Evolutionary conservation across 2,888 invertebrate genomes (phyloP).

Genomic region (Miltochrista miniata): DNA sequence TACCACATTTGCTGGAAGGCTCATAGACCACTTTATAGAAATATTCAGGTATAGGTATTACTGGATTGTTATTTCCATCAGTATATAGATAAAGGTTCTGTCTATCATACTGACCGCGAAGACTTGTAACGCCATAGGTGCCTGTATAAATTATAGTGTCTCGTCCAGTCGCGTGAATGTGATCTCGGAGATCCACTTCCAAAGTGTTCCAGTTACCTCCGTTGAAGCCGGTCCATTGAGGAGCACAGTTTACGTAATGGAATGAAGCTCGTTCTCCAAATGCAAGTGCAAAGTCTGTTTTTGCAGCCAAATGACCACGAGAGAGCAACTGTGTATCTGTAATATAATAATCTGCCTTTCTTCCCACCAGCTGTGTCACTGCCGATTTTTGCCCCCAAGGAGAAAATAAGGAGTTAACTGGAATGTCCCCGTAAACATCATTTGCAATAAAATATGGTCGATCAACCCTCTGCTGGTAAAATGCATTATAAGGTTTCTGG

Average conservation of each 20-base stretch:
- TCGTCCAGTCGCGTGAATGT: constrained; percentile 56
- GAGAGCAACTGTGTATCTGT: constrained; percentile 69
- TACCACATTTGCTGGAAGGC: constrained; percentile 66
- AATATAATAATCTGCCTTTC: constrained; percentile 63
- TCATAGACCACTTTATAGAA: constrained; percentile 84
- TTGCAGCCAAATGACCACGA: constrained; percentile 86
- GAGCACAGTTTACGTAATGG: constrained; percentile 86
- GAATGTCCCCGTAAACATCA: constrained; percentile 48
- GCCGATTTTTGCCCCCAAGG: constrained; percentile 58
- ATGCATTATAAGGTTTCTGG: constrained; percentile 69
- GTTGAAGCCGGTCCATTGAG: constrained; percentile 87
- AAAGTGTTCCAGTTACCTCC: constrained; percentile 84
- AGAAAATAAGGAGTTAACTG: constrained; percentile 60
- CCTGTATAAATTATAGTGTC: constrained; percentile 84
- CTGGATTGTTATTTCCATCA: constrained; percentile 65
- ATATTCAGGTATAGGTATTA: constrained; percentile 73
- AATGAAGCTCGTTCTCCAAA: constrained; percentile 85
- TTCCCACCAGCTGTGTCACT: constrained; percentile 56
- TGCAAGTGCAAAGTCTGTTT: constrained; percentile 85
- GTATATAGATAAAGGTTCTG: constrained; percentile 67
- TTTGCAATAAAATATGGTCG: constrained; percentile 66
- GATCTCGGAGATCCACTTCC: constrained; percentile 72
- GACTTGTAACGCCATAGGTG: constrained; percentile 80
- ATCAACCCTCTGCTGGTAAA: constrained; percentile 64
- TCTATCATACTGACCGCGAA: constrained; percentile 66